These are phyloP conservation scores for Coryphaenoides rupestris DNA, from an alignment of 2,113 vertebrate genomes.

Conservation along the genomic window DNA sequence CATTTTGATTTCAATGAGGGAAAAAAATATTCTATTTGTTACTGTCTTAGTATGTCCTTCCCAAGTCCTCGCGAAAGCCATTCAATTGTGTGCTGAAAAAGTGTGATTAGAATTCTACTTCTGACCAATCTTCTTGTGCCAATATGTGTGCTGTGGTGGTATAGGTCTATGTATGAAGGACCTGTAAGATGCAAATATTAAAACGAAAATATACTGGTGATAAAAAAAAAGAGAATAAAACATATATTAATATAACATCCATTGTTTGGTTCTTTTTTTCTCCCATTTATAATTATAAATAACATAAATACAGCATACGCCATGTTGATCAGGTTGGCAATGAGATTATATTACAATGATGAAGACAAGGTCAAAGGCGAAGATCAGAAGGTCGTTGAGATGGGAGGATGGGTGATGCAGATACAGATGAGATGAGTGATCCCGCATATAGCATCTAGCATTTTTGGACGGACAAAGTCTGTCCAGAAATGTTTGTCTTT, in stretches of 20 bases:
- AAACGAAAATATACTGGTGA: slow-evolving; percentile 53
- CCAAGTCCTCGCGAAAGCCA: slow-evolving; percentile 57
- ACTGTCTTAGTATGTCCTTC: slow-evolving; percentile 53
- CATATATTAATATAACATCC: slow-evolving; percentile 66
- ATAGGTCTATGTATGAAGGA: slow-evolving; percentile 51
- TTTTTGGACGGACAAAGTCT: neutral
- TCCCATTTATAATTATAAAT: neutral
- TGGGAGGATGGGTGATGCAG: too few relatives aligned
- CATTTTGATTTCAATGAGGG: slow-evolving; percentile 44
- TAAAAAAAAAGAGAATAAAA: slow-evolving; percentile 60
- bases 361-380: too few relatives aligned
- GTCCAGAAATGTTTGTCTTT: neutral
- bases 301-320: neutral
- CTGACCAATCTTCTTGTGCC: slow-evolving; percentile 69
- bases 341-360: too few relatives aligned
- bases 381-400: too few relatives aligned
- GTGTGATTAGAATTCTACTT: slow-evolving; percentile 60
- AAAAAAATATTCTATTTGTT: slow-evolving; percentile 41
- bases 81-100: slow-evolving; percentile 58
- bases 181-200: slow-evolving; percentile 58
- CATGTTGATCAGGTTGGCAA: too few relatives aligned
- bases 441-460: neutral
- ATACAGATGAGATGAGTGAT: neutral
- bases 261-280: slow-evolving; percentile 33
- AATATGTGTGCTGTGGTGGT: slow-evolving; percentile 65